Conservation (phyloP, 2,113 vertebrate genomes). For the Microcebus murinus region DNA sequence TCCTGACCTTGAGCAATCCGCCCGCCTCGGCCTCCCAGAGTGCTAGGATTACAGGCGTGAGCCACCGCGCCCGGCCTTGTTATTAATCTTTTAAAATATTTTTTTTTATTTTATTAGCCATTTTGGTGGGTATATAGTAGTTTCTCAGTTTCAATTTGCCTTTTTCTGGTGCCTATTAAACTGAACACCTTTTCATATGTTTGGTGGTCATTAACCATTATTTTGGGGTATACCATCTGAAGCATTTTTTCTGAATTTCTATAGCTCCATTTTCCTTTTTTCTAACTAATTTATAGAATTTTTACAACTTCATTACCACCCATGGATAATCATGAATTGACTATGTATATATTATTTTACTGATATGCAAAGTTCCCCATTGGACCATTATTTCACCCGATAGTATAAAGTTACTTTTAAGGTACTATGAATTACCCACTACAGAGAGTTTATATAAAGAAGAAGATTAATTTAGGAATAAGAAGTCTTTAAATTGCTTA, state of each 20-base stretch:
- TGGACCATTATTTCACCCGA: background rate
- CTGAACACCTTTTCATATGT: background rate
- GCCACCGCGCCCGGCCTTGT: too few relatives aligned
- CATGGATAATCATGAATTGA: background rate
- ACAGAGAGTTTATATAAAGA: conserved; percentile 4
- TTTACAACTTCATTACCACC: background rate
- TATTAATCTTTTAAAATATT: background rate
- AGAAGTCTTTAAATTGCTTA: conserved; percentile 23
- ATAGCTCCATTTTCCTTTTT: background rate
- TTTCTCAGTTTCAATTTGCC: background rate
- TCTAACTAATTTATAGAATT: background rate
- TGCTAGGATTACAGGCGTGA: too few relatives aligned
- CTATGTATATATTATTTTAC: background rate
- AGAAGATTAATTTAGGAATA: conserved; percentile 30
- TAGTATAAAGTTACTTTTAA: background rate
- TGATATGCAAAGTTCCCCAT: background rate
- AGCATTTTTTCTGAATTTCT: background rate
- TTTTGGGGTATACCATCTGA: background rate
- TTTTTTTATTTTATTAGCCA: background rate
- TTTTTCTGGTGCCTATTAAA: background rate
- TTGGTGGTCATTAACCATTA: background rate
- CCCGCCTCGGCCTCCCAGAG: too few relatives aligned
- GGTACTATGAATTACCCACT: background rate
- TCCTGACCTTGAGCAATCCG: too few relatives aligned
- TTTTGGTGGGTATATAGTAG: background rate